phyloP scores from a whole-genome alignment of 2,888 invertebrate genomes.

The Adelphocoris suturalis region DNA sequence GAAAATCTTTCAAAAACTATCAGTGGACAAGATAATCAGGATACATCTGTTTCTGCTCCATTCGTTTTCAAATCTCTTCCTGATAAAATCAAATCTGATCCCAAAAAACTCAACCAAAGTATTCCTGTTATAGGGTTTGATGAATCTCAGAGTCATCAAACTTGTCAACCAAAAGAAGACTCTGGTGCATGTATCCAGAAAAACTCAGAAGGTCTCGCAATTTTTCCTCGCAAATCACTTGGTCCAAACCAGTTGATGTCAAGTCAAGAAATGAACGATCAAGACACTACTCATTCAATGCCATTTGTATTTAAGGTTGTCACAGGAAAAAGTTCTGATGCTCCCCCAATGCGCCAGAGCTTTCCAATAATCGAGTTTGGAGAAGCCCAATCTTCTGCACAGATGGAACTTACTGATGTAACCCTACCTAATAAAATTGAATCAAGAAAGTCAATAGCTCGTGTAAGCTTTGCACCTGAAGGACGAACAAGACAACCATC shows the following conservation, averaged over 20 bases:
- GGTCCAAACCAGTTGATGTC: neutral
- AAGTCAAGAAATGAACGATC: neutral
- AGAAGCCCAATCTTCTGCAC: slow-evolving; percentile 15
- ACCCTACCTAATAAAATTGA: neutral
- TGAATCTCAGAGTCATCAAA: neutral
- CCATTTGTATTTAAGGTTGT: neutral
- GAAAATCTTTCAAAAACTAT: no score
- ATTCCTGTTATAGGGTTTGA: slow-evolving; percentile 40
- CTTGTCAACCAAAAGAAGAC: neutral
- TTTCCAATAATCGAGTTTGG: neutral
- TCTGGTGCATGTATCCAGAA: neutral
- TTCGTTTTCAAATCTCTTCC: slow-evolving; percentile 41
- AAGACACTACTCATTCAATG: neutral
- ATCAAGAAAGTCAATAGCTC: neutral
- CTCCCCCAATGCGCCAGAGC: neutral
- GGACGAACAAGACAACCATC: neutral
- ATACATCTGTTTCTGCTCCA: slow-evolving; percentile 14
- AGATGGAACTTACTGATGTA: slow-evolving; percentile 41
- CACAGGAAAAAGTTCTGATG: neutral
- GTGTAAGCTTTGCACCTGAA: neutral
- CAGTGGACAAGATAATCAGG: neutral
- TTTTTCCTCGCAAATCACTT: neutral
- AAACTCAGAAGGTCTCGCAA: neutral
- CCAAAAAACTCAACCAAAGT: neutral
- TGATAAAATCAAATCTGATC: neutral